Evolutionary conservation across 2,888 invertebrate species (phyloP).

Genomic region (Yponomeuta malinellus): DNA sequence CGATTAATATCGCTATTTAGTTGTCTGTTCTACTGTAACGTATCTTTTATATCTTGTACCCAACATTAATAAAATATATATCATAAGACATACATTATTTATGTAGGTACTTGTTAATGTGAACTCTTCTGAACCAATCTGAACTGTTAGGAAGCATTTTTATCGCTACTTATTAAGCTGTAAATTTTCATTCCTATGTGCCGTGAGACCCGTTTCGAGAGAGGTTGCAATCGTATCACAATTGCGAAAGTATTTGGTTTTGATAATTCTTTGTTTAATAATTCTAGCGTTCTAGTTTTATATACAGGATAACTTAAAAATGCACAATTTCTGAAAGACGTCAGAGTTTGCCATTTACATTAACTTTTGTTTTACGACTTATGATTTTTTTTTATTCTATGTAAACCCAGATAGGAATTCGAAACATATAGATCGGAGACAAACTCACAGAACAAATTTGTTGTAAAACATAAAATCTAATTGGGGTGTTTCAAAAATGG

Average conservation of each 20-base stretch:
- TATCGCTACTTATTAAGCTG: constrained; percentile 22
- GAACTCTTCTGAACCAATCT: constrained; percentile 32
- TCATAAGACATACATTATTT: constrained; percentile 24
- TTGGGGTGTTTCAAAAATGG: too few relatives aligned
- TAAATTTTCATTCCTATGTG: constrained; percentile 8
- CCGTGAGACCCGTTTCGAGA: constrained; percentile 10
- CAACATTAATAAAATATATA: constrained; percentile 14
- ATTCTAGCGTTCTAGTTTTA: too few relatives aligned
- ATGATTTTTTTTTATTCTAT: constrained; percentile 13
- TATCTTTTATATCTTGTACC: constrained; percentile 23
- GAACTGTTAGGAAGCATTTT: constrained; percentile 29
- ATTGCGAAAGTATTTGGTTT: too few relatives aligned
- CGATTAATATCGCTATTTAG: background rate
- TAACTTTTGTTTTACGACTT: background rate
- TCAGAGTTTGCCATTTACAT: too few relatives aligned
- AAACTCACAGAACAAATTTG: too few relatives aligned
- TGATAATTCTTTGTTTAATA: too few relatives aligned
- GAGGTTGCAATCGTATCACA: background rate
- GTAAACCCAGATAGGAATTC: too few relatives aligned
- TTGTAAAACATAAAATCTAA: too few relatives aligned
- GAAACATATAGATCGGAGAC: too few relatives aligned
- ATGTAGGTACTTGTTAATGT: constrained; percentile 30
- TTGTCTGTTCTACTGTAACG: background rate
- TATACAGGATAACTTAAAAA: too few relatives aligned
- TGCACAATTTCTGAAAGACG: too few relatives aligned